These are phyloP conservation scores for human DNA, from an alignment of 2,113 vertebrate genomes.

Conservation along the genomic window GRCh38 chr2:113306001-113306500, in stretches of 20 bases:
- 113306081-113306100: slow-evolving; percentile 70
- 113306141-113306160: slow-evolving; percentile 24
- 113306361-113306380: neutral
- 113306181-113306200: neutral
- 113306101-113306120: neutral
- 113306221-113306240: rapidly evolving
- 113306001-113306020: slow-evolving; percentile 75
- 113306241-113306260: neutral
- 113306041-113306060: slow-evolving; percentile 74
- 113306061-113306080: neutral
- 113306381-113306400: neutral
- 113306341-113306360: neutral
- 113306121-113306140: slow-evolving; percentile 32
- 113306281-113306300: neutral
- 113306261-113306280: neutral
- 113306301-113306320: neutral
- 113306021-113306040: slow-evolving; percentile 75
- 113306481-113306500: neutral
- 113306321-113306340: neutral
- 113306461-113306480: neutral
- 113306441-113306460: neutral
- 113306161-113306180: neutral
- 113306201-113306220: too few species aligned
- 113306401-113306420: neutral
- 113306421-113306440: neutral